phyloP scores from a whole-genome alignment of 2,797 vertebrate genomes.

The Sitta carolinensis region DNA sequence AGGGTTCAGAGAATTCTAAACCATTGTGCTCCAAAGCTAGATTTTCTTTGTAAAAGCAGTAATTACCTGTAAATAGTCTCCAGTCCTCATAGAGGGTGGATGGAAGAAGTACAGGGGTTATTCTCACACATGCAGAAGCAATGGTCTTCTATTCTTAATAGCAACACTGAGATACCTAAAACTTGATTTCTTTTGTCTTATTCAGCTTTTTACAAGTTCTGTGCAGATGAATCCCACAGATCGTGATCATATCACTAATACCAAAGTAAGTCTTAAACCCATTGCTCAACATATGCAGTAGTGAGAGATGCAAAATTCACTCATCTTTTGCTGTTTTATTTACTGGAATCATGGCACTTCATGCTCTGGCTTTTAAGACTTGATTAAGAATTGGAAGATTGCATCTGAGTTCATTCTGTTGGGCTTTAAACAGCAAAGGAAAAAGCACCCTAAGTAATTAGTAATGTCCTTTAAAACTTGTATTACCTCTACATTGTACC shows the following conservation, averaged over 20 bases:
- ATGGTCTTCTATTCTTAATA: background rate
- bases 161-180: conserved; percentile 30
- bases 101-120: background rate
- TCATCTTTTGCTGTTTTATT: background rate
- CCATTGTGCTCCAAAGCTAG: background rate
- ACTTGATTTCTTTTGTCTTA: conserved; percentile 72
- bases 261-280: conserved; percentile 80
- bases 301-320: background rate
- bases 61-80: background rate
- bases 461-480: background rate
- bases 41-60: background rate
- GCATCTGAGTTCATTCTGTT: background rate
- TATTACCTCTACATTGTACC: background rate
- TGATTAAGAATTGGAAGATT: background rate
- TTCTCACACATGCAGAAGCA: background rate
- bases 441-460: background rate
- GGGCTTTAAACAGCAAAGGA: background rate
- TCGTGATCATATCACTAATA: conserved; percentile 78
- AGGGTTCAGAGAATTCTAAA: background rate
- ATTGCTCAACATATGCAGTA: conserved; percentile 41
- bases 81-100: background rate
- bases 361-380: background rate
- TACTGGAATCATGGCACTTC: background rate
- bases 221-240: conserved; percentile 82
- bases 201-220: conserved; percentile 81